Evolutionary conservation across 2,888 invertebrate species (phyloP).

Genomic region (Cataglyphis livida): DNA sequence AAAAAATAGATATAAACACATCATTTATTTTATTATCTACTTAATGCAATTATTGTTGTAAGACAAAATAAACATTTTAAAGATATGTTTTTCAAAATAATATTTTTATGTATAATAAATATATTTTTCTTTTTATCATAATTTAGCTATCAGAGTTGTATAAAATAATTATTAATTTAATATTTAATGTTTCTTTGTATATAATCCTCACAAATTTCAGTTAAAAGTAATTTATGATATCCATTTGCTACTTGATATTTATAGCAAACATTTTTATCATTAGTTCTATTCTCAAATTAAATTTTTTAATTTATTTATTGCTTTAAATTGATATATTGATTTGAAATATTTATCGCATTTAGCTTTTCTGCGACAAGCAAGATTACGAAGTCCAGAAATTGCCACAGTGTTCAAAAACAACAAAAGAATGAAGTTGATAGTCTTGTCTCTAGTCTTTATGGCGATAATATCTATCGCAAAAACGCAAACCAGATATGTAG

Average conservation of each 20-base stretch:
- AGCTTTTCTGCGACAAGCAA: not conserved
- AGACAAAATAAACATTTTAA: not conserved
- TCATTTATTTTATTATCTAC: not conserved
- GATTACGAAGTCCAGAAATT: not conserved
- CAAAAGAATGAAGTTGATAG: constrained; percentile 54
- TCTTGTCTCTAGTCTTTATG: constrained; percentile 21
- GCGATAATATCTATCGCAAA: constrained; percentile 14
- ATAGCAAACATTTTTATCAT: not conserved
- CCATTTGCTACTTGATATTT: not conserved
- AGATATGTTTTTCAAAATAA: not conserved
- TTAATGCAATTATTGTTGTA: not conserved
- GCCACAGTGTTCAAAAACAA: not conserved
- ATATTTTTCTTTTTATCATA: not conserved
- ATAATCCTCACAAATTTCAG: not conserved
- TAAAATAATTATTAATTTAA: constrained; percentile 11
- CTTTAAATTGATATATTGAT: not conserved
- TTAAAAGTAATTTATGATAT: not conserved
- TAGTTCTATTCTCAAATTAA: not conserved
- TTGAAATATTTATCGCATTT: constrained; percentile 9
- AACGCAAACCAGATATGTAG: constrained; percentile 59
- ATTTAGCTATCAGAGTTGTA: not conserved
- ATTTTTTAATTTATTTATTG: not conserved
- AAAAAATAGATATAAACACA: not conserved
- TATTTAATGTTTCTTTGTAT: not conserved
- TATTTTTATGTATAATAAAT: not conserved